These are phyloP conservation scores for Enteromius viviparus DNA, from an alignment of 2,797 vertebrate species.

Conservation along the genomic window DNA sequence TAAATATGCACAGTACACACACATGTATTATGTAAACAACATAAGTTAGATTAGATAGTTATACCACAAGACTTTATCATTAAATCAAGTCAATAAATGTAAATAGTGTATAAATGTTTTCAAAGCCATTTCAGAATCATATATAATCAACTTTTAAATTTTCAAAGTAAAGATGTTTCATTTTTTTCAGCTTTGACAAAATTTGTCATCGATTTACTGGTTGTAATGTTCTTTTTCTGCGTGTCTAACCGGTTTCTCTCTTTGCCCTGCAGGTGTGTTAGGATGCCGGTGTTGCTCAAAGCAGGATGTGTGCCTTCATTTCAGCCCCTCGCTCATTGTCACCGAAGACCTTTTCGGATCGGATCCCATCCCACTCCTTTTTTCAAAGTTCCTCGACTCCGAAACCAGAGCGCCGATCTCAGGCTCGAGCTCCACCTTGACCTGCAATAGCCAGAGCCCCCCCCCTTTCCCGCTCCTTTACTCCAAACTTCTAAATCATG, in stretches of 20 bases:
- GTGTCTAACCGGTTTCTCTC: conserved; percentile 41
- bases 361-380: conserved; percentile 59
- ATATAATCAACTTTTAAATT: neutral
- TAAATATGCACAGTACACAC: too few species aligned
- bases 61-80: neutral
- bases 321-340: conserved; percentile 93
- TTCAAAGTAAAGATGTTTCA: neutral
- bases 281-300: conserved; percentile 80
- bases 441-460: conserved; percentile 62
- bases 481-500: conserved; percentile 58
- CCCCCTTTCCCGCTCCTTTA: conserved; percentile 80
- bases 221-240: conserved; percentile 32
- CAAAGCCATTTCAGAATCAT: neutral
- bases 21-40: too few species aligned
- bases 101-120: neutral
- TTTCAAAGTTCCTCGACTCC: conserved; percentile 1
- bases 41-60: neutral
- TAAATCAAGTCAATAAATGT: neutral
- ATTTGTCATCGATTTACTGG: neutral
- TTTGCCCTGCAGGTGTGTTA: conserved; percentile 91
- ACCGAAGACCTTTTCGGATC: conserved; percentile 74
- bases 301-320: conserved; percentile 99
- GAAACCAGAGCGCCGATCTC: conserved; percentile 37
- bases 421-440: conserved; percentile 58
- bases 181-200: neutral